Conservation (phyloP, 2,888 invertebrate genomes). For the Oconnorella tubifera region DNA sequence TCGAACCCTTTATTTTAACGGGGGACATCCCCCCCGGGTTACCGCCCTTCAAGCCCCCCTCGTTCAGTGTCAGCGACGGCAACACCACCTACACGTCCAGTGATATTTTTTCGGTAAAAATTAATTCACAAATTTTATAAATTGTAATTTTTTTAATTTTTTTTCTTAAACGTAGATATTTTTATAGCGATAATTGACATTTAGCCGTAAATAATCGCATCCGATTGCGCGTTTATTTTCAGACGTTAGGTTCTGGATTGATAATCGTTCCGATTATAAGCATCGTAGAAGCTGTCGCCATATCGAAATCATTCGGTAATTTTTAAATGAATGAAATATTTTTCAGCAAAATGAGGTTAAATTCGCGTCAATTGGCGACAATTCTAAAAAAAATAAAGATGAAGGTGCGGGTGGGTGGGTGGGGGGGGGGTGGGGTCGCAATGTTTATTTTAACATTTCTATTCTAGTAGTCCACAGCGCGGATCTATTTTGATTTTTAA, state of each 20-base stretch:
- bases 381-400: background rate
- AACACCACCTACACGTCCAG: conserved; percentile 16
- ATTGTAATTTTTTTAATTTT: background rate
- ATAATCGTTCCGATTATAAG: conserved; percentile 82
- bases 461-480: background rate
- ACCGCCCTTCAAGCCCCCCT: conserved; percentile 29
- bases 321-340: background rate
- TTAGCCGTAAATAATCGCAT: no score
- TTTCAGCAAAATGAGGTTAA: background rate
- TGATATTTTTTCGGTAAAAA: no score
- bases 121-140: no score
- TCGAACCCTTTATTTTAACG: conserved; percentile 31
- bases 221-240: no score
- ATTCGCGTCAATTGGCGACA: background rate
- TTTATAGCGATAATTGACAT: no score
- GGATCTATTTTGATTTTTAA: background rate
- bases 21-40: conserved; percentile 32
- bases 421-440: no score
- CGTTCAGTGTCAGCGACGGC: conserved; percentile 27
- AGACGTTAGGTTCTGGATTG: conserved; percentile 78
- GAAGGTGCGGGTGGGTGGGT: no score
- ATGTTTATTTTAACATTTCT: background rate
- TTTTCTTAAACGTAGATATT: background rate
- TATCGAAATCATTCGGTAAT: conserved; percentile 89
- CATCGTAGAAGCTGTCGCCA: conserved; percentile 84